These are phyloP conservation scores for Toxonevra muliebris DNA, from an alignment of 2,888 invertebrate species.

Conservation along the genomic window DNA sequence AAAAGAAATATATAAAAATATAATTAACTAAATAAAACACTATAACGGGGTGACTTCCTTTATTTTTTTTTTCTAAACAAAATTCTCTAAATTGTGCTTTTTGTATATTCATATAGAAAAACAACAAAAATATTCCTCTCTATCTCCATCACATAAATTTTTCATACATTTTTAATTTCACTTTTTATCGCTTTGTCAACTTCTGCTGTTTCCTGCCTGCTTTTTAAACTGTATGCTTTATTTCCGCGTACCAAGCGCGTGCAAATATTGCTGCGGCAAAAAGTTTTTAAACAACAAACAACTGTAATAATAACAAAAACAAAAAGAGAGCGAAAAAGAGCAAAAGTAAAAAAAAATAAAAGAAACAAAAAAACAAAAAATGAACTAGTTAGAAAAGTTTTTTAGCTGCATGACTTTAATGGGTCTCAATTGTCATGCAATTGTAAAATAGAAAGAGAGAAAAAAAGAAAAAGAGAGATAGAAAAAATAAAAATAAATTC, in stretches of 20 bases:
- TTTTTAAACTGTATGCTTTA: neutral
- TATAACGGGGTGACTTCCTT: no score
- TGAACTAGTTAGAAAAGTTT: neutral
- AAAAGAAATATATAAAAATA: no score
- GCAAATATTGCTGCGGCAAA: neutral
- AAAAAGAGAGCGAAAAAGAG: neutral
- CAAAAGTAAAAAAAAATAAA: neutral
- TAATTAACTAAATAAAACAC: no score
- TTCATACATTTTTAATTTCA: no score
- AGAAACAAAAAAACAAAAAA: neutral
- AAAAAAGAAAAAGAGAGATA: neutral
- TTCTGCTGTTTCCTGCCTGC: neutral
- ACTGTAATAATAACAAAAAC: neutral
- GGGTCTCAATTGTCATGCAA: conserved; percentile 4
- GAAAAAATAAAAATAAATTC: neutral
- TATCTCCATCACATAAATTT: no score
- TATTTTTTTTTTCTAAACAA: no score
- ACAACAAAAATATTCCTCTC: no score
- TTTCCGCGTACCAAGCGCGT: neutral
- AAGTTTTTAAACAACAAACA: neutral
- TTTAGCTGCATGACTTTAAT: conserved; percentile 1
- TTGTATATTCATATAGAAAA: no score
- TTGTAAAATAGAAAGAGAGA: neutral
- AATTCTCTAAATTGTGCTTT: no score
- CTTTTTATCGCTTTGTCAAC: neutral